Percentiles rank a stretch among this genome's conserved stretches.
These are phyloP conservation scores for Centruroides sculpturatus DNA, from an alignment of 1,140 invertebrate genomes.

Conservation along the genomic window DNA sequence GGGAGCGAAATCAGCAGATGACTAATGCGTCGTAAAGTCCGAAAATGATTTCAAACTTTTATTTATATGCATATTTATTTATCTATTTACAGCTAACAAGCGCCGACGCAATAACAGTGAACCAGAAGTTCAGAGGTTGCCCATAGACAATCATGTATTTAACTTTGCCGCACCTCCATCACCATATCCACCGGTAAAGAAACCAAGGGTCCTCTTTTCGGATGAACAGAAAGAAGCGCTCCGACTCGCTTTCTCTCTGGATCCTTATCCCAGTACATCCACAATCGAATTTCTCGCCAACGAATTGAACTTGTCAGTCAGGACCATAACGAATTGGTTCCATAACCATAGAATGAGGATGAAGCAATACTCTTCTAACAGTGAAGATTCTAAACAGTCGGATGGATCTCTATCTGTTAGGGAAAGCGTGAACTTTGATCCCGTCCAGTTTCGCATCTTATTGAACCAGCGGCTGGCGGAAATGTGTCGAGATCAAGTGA, in stretches of 20 bases:
- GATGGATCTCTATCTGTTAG: conserved; percentile 3
- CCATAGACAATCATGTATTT: background rate
- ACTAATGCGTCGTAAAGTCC: too few species aligned
- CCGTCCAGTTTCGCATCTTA: conserved; percentile 72
- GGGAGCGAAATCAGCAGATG: too few species aligned
- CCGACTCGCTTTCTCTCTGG: conserved; percentile 78
- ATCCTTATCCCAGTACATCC: conserved; percentile 89
- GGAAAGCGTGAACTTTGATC: conserved; percentile 50
- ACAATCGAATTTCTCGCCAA: conserved; percentile 89
- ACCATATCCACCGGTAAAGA: conserved; percentile 45
- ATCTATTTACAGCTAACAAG: conserved; percentile 11
- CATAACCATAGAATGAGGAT: conserved; percentile 97
- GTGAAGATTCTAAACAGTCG: conserved; percentile 1
- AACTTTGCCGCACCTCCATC: conserved; percentile 11
- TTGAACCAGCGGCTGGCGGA: conserved; percentile 53
- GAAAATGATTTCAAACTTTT: too few species aligned
- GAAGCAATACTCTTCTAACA: conserved; percentile 60
- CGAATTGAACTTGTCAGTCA: conserved; percentile 76
- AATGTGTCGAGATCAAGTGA: conserved; percentile 4
- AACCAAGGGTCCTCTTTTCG: conserved; percentile 85
- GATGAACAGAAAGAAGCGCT: conserved; percentile 97
- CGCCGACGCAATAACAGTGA: conserved; percentile 3
- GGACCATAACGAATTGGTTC: conserved; percentile 98
- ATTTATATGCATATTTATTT: too few species aligned
- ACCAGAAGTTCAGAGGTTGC: background rate